These are phyloP conservation scores for Homarus americanus DNA, from an alignment of 1,140 invertebrate genomes.

Conservation along the genomic window DNA sequence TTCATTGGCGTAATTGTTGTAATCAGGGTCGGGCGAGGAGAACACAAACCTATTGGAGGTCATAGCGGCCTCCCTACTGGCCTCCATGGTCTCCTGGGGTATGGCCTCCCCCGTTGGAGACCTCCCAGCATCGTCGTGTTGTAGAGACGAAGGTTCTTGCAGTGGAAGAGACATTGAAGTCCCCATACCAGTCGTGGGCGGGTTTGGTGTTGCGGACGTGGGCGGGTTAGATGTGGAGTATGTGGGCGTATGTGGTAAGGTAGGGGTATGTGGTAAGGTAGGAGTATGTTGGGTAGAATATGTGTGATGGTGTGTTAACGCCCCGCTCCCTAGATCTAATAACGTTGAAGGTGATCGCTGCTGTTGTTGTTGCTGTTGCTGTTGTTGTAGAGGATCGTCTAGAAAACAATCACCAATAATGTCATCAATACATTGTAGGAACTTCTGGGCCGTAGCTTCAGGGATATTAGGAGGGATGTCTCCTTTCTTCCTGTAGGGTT, in stretches of 20 bases:
- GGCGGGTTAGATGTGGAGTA: neutral
- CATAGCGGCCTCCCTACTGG: neutral
- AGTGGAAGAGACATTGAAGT: neutral
- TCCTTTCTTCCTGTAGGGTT: conserved; percentile 82
- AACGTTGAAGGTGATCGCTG: conserved; percentile 84
- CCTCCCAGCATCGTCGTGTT: neutral
- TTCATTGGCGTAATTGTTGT: conserved; percentile 41
- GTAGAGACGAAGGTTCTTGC: neutral
- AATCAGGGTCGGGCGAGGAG: conserved; percentile 32
- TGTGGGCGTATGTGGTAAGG: conserved; percentile 75
- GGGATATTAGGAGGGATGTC: neutral
- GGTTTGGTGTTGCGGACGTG: neutral
- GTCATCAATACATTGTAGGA: conserved; percentile 59
- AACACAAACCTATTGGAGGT: conserved; percentile 21
- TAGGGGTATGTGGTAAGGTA: neutral
- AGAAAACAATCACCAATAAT: conserved; percentile 54
- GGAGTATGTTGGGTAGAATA: neutral
- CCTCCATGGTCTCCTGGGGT: too few species aligned
- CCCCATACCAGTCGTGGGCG: neutral
- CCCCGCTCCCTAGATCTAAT: conserved; percentile 84
- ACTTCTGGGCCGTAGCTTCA: conserved; percentile 48
- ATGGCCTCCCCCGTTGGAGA: neutral
- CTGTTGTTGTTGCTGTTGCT: conserved; percentile 76
- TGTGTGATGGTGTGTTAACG: neutral
- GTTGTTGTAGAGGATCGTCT: conserved; percentile 18